phyloP scores from a whole-genome alignment of 2,113 vertebrate species.

The Syngnathus typhle region DNA sequence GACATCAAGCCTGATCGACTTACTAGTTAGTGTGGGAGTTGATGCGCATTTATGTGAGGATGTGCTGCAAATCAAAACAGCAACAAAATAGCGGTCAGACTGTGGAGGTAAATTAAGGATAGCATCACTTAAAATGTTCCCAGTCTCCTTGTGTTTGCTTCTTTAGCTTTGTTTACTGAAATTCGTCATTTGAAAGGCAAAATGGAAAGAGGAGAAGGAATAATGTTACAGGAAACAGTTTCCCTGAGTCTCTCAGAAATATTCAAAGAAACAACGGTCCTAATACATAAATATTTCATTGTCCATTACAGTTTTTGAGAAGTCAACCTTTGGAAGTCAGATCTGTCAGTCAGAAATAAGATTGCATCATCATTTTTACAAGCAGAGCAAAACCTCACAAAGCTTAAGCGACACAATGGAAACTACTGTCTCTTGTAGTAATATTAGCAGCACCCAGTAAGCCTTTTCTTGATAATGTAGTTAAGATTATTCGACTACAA shows the following conservation, averaged over 20 bases:
- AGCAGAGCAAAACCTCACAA: not conserved
- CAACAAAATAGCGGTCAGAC: not conserved
- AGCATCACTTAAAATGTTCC: not conserved
- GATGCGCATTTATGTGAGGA: not conserved
- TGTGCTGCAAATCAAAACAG: not conserved
- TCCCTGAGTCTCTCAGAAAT: not conserved
- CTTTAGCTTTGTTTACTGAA: not conserved
- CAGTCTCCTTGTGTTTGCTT: not conserved
- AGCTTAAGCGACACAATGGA: constrained; percentile 8
- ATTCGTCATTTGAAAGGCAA: not conserved
- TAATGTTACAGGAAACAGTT: not conserved
- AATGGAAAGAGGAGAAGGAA: not conserved
- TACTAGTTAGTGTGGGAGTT: constrained; percentile 10
- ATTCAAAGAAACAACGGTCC: no score
- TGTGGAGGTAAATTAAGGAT: constrained; percentile 2
- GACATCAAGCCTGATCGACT: not conserved
- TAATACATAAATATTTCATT: not conserved
- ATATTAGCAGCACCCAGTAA: constrained; percentile 4
- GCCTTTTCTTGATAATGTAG: not conserved
- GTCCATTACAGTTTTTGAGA: not conserved
- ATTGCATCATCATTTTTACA: not conserved
- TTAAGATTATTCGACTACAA: not conserved
- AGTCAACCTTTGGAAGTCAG: constrained; percentile 1
- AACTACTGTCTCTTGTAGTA: constrained; percentile 5
- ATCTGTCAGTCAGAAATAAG: constrained; percentile 9